Evolutionary conservation across 2,888 invertebrate species (phyloP).

Genomic region (Cerceris rybyensis): DNA sequence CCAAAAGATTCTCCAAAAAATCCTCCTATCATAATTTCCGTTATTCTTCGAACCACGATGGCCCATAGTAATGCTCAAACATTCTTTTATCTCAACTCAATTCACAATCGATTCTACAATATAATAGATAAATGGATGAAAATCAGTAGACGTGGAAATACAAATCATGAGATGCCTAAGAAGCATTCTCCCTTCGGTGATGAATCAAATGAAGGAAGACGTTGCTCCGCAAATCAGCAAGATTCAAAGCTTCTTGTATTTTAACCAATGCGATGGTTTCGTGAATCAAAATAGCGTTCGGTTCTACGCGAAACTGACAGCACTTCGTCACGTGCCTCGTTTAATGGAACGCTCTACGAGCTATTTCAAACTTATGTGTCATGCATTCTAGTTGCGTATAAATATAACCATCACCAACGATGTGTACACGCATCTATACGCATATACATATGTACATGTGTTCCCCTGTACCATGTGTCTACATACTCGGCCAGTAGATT

Average conservation of each 20-base stretch:
- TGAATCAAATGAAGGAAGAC: constrained; percentile 39
- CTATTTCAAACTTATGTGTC: constrained; percentile 73
- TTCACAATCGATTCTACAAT: too few relatives aligned
- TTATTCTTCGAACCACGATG: constrained; percentile 35
- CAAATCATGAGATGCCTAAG: too few relatives aligned
- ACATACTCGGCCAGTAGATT: constrained; percentile 6
- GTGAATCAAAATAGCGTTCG: constrained; percentile 63
- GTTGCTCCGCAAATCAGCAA: constrained; percentile 25
- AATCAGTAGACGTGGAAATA: too few relatives aligned
- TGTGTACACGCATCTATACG: constrained; percentile 1
- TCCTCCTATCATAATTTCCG: background rate
- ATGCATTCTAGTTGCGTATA: constrained; percentile 71
- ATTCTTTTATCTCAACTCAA: too few relatives aligned
- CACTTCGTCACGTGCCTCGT: constrained; percentile 66
- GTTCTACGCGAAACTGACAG: constrained; percentile 62
- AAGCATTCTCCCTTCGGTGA: too few relatives aligned
- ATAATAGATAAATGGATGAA: too few relatives aligned
- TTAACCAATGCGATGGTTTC: constrained; percentile 39
- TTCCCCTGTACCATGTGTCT: background rate
- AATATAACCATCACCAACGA: constrained; percentile 60
- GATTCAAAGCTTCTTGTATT: constrained; percentile 45
- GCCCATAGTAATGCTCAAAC: too few relatives aligned
- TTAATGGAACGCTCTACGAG: constrained; percentile 71
- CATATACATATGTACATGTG: background rate
- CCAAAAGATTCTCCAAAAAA: background rate